These are phyloP conservation scores for Sphecodes monilicornis DNA, from an alignment of 2,888 invertebrate species.

Conservation along the genomic window DNA sequence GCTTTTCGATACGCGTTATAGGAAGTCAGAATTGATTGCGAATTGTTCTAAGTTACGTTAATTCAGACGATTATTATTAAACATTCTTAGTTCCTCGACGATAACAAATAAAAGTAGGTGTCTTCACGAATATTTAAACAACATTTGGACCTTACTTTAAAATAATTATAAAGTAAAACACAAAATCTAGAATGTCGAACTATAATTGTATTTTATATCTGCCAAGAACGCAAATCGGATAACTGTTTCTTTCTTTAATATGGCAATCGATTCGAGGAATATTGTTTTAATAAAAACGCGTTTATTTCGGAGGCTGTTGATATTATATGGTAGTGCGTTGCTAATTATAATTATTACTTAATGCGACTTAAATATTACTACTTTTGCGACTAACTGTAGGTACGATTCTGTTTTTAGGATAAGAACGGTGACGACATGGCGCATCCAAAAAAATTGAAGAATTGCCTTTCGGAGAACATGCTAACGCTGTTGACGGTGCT, in stretches of 20 bases:
- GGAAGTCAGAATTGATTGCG: background rate
- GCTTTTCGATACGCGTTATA: background rate
- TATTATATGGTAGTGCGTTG: background rate
- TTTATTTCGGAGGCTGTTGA: background rate
- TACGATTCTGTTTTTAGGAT: slow-evolving; percentile 30
- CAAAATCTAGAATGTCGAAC: too few species aligned
- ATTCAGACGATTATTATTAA: too few species aligned
- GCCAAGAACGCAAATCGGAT: too few species aligned
- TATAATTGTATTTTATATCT: too few species aligned
- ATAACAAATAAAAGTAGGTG: background rate
- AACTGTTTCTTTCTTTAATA: too few species aligned
- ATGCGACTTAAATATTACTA: background rate
- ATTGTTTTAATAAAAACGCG: too few species aligned
- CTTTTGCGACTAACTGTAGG: background rate
- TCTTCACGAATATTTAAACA: background rate
- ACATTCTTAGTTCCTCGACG: background rate
- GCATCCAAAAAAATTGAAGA: slow-evolving; percentile 76
- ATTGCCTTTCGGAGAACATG: slow-evolving; percentile 83
- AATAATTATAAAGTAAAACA: too few species aligned
- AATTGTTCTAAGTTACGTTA: background rate
- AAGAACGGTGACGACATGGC: slow-evolving; percentile 67
- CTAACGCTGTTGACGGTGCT: slow-evolving; percentile 87
- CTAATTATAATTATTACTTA: background rate
- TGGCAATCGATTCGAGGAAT: too few species aligned
- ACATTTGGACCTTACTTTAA: too few species aligned